Percentiles rank a stretch among this genome's conserved stretches.
phyloP scores from a whole-genome alignment of 2,797 vertebrate genomes.

The Numenius phaeopus region DNA sequence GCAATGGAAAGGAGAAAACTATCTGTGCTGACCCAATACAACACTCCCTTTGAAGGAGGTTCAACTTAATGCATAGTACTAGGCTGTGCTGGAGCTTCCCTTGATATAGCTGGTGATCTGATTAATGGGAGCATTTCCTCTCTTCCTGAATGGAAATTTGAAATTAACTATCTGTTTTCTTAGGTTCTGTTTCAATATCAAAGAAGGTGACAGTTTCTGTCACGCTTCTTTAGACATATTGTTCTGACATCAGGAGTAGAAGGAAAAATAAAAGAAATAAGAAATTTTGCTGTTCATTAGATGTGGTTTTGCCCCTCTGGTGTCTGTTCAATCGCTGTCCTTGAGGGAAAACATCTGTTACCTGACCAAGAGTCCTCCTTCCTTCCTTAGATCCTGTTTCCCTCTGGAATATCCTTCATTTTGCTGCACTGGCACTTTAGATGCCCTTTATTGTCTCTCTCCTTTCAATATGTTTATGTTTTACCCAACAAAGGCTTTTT shows the following conservation, averaged over 20 bases:
- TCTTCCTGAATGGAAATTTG: background rate
- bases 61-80: background rate
- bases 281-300: background rate
- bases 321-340: conserved; percentile 1
- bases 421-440: conserved; percentile 1
- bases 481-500: background rate
- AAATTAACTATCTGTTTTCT: background rate
- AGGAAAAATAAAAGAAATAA: background rate
- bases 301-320: background rate
- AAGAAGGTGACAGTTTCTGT: conserved; percentile 1
- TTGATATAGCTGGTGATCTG: background rate
- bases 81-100: background rate
- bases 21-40: background rate
- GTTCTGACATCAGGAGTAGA: background rate
- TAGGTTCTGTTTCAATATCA: background rate
- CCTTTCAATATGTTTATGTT: background rate
- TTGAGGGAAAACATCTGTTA: conserved; percentile 58
- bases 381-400: conserved; percentile 4
- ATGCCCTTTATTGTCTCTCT: conserved; percentile 12
- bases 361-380: background rate
- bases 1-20: background rate
- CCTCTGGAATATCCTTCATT: conserved; percentile 17
- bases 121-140: background rate
- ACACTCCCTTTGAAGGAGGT: background rate
- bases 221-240: background rate